Evolutionary conservation across 2,888 invertebrate genomes (phyloP), one percentile per base, ranked within the genome.

Genomic region (Smittia sp.): DNA sequence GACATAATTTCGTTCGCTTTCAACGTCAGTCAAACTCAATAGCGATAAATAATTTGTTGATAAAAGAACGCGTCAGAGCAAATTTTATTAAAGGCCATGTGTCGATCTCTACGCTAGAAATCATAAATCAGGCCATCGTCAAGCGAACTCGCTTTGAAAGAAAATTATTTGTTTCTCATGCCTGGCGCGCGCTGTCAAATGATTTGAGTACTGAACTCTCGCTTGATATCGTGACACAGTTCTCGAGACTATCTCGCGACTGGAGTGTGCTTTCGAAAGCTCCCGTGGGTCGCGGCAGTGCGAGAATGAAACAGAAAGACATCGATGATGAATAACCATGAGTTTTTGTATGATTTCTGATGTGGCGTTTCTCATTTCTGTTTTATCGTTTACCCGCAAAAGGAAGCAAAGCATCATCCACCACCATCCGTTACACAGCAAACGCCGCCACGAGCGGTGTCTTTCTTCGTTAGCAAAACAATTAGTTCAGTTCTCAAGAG

Each of bases 401-500:
- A 69, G 72, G 72, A 72, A 72, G 54, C 72, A 38, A 72, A 72
- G 18, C 41, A 69, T 52, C 69, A 69, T n/a, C 52, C 7, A 70
- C 25, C 68, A 24, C 68, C 32, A 32, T 6, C n/a, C 20, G 38
- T 20, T 32, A 18, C 27, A 46, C 69, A 72, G 20, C 58, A 62
- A 27, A 4, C 52, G 13, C 54, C 39, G 24, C 72, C 62, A 62
- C 74, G 74, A 72, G 82, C 82, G 74, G 83, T 83, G 62, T 83
- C 82, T 69, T 80, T 83, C 75, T 77, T 83, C 69, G 81, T 83
- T 73, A 82, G 82, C 76, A 83, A 83, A 78, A 83, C 82, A 20
- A 75, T 83, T 75, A 83, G 82, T 77, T 82, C 83, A 74, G 82
- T 83, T 74, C 81, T 83, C 76, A 82, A 81, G 77, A 83, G 81